These are phyloP conservation scores for Macaca mulatta DNA, from an alignment of 2,113 vertebrate species.

Conservation along the genomic window DNA sequence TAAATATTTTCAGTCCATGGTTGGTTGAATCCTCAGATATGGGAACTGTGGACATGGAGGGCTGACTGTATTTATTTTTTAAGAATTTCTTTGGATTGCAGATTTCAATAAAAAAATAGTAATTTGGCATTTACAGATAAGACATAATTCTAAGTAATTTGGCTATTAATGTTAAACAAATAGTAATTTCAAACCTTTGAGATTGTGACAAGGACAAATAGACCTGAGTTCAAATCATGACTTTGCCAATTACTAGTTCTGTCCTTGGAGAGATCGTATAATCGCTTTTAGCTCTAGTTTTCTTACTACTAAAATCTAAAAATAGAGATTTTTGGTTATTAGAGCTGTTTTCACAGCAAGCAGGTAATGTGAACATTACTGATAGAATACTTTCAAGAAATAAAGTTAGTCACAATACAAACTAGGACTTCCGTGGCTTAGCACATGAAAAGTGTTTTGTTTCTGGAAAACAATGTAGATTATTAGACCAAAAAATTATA, in stretches of 20 bases:
- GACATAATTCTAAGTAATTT: not conserved
- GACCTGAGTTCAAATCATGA: not conserved
- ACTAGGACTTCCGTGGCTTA: not conserved
- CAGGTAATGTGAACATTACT: constrained; percentile 6
- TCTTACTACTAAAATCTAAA: not conserved
- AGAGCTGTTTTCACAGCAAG: not conserved
- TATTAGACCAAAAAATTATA: not conserved
- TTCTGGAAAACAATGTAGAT: not conserved
- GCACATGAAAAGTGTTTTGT: not conserved
- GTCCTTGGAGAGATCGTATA: not conserved
- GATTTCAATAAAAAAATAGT: not conserved
- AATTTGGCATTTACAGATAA: constrained; percentile 5
- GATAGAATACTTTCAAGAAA: constrained; percentile 25
- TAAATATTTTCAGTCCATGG: not conserved
- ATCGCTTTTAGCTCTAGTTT: not conserved
- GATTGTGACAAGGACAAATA: not conserved
- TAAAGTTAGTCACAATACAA: constrained; percentile 17
- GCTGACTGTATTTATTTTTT: not conserved
- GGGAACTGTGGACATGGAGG: not conserved
- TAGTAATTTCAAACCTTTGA: not conserved
- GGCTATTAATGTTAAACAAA: not conserved
- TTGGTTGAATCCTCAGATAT: not conserved
- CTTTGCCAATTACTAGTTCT: not conserved
- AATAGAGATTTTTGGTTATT: not conserved
- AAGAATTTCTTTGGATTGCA: not conserved